Evolutionary conservation across 2,113 vertebrate genomes (phyloP), one percentile per base, ranked within the genome.

Genomic region (Agapornis roseicollis): DNA sequence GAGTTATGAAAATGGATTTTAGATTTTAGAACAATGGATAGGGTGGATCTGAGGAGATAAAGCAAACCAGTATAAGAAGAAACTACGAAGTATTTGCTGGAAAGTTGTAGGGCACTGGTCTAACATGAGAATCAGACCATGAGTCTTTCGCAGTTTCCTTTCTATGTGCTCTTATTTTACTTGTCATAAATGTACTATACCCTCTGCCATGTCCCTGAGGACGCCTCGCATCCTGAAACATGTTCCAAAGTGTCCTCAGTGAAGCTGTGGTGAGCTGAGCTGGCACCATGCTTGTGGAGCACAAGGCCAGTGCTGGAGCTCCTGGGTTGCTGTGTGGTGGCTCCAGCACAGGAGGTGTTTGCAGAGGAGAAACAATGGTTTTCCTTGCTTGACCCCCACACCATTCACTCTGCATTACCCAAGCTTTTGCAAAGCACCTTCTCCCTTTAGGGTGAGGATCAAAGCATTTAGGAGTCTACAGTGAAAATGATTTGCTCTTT

Each of bases 261-360:
- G 56, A 77, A 44, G 28, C 42, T 64, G 33, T 0, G 0, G 27
- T 25, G 63, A 81, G 55, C 55, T 17, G 31, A 49, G 53, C 1
- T 49, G 56, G 22, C 0, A 1, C 24, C 0, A 1, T 10, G 42
- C 23, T 27, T 25, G 39, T 1, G 2, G 47, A 47, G 20, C 44
- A 39, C 28, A 2, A 10, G 39, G 17, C 37, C 1, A 1, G 12
- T 44, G 18, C 52, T 2, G n/a, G 65, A 60, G 49, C 61, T 56
- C 28, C 47, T 0, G 4, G 27, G 6, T 13, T 3, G 10, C 46
- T 50, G 27, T 13, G 24, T 1, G 8, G 8, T 44, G 13, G 41
- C 20, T 33, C 42, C 22, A 15, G 56, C 56, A n/a, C 56, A 58
- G 56, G 56, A 58, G 56, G 22, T 58, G 33, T 35, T 58, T 58